A percentile compares a stretch with the other conserved stretches of the same genome.
These are phyloP conservation scores for Pteronotus mesoamericanus DNA, from an alignment of 2,797 vertebrate species.

Conservation along the genomic window DNA sequence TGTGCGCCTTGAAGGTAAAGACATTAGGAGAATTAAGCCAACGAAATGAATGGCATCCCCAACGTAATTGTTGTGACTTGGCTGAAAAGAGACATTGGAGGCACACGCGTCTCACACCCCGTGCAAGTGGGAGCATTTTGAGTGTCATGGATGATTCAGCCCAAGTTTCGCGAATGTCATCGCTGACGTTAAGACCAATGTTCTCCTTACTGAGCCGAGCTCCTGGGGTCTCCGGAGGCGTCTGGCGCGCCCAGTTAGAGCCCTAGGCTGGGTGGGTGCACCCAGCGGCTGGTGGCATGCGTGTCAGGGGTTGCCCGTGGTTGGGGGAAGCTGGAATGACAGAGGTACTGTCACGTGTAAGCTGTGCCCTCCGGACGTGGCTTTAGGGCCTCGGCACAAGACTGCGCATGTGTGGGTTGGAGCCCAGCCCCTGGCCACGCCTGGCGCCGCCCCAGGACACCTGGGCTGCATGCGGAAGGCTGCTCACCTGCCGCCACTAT, in stretches of 20 bases:
- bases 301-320: fast-evolving
- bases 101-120: too few relatives aligned
- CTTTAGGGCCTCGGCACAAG: not conserved
- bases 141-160: not conserved
- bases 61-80: not conserved
- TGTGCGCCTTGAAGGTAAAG: not conserved
- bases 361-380: not conserved
- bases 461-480: not conserved
- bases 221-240: not conserved
- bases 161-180: not conserved
- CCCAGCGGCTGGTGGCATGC: not conserved
- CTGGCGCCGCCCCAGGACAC: fast-evolving
- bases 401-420: not conserved
- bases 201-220: not conserved
- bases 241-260: fast-evolving
- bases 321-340: too few relatives aligned
- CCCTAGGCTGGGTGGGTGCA: fast-evolving
- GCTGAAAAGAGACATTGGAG: fast-evolving
- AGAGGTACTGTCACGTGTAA: fast-evolving
- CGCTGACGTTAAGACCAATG: too few relatives aligned
- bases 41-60: fast-evolving
- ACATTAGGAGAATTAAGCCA: not conserved
- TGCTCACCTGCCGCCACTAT: fast-evolving
- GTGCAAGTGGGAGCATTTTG: not conserved
- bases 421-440: not conserved